These are phyloP conservation scores for Tachystola acroxantha DNA, from an alignment of 2,888 invertebrate species.

Conservation along the genomic window DNA sequence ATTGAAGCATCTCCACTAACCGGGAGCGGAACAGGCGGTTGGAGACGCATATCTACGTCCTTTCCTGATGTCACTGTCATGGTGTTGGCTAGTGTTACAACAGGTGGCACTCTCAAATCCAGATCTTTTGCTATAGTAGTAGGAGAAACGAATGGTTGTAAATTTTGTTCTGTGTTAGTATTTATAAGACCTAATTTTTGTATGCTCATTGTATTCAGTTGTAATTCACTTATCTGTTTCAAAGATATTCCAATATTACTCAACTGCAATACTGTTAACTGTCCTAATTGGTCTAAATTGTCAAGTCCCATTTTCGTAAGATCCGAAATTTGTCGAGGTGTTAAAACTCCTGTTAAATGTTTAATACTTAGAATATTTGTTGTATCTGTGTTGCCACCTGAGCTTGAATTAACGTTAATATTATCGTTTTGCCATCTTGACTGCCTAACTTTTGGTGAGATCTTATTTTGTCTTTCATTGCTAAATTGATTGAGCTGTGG, in stretches of 20 bases:
- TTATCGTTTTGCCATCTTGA: conserved; percentile 73
- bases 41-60: conserved; percentile 73
- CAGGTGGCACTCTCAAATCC: conserved; percentile 67
- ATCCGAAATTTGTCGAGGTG: conserved; percentile 77
- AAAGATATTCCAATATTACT: conserved; percentile 79
- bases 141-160: conserved; percentile 35
- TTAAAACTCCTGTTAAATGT: conserved; percentile 77
- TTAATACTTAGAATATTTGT: conserved; percentile 73
- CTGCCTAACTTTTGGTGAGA: conserved; percentile 66
- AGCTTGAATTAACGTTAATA: conserved; percentile 28
- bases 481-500: conserved; percentile 44
- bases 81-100: conserved; percentile 37
- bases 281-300: conserved; percentile 79
- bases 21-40: conserved; percentile 33
- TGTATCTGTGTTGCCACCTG: conserved; percentile 15
- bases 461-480: conserved; percentile 57
- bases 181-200: conserved; percentile 74
- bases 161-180: conserved; percentile 38
- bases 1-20: conserved; percentile 30
- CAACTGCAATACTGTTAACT: conserved; percentile 79
- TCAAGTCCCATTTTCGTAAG: conserved; percentile 78
- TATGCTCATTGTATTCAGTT: conserved; percentile 79
- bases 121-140: conserved; percentile 53
- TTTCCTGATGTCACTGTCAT: conserved; percentile 45
- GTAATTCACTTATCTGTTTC: conserved; percentile 80